A percentile compares a stretch with the other conserved stretches of the same genome.
Conservation (phyloP, 2,113 vertebrate species). For the Dendrocopos noguchii region DNA sequence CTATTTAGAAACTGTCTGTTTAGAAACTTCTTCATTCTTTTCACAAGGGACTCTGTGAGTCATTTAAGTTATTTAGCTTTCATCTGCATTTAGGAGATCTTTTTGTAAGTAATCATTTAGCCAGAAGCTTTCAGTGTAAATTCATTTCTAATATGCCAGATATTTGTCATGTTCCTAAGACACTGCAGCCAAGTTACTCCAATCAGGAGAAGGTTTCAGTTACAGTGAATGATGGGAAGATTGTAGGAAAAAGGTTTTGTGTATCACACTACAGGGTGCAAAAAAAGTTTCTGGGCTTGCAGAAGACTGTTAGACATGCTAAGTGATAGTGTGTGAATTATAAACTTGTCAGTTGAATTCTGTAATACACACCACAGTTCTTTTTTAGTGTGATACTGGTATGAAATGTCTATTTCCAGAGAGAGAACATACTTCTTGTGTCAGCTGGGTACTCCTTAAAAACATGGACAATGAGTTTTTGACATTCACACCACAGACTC, state of each 20-base stretch:
- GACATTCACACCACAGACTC: background rate
- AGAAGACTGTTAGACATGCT: background rate
- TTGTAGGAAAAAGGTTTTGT: background rate
- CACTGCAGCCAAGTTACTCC: background rate
- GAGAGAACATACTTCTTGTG: background rate
- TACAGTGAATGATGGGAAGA: background rate
- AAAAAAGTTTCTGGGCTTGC: background rate
- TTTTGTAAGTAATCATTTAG: background rate
- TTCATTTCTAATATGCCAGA: background rate
- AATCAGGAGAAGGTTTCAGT: background rate
- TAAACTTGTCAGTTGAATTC: background rate
- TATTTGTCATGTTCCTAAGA: background rate
- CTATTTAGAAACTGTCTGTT: background rate
- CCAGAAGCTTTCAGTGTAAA: background rate
- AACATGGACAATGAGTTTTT: background rate
- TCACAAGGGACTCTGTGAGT: fast-evolving
- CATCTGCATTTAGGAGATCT: background rate
- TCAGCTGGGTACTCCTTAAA: background rate
- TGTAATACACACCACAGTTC: background rate
- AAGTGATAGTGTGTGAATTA: background rate
- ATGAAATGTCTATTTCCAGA: background rate
- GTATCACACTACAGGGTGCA: background rate
- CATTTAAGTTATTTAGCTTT: background rate
- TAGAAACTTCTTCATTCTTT: background rate
- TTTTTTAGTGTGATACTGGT: background rate